These are phyloP conservation scores for Oceanites oceanicus DNA, from an alignment of 2,113 vertebrate species.

Conservation along the genomic window DNA sequence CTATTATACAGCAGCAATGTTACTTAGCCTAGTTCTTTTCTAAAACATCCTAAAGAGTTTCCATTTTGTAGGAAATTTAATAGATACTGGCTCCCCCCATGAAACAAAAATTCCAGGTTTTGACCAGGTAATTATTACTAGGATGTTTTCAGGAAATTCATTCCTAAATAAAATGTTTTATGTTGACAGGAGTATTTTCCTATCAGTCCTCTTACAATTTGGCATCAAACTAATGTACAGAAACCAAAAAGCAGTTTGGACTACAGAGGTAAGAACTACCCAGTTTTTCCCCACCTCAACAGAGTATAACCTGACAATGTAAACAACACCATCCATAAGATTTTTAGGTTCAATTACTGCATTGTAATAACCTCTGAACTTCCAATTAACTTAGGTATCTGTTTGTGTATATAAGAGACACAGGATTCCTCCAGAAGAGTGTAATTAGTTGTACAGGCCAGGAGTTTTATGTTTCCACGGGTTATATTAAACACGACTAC, in stretches of 20 bases:
- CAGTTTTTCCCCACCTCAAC: not conserved
- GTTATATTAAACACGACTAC: not conserved
- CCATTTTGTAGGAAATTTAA: not conserved
- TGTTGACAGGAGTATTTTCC: not conserved
- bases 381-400: not conserved
- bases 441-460: not conserved
- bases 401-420: not conserved
- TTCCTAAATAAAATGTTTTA: not conserved
- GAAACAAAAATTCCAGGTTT: not conserved
- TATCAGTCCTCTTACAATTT: not conserved
- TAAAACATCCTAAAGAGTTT: not conserved
- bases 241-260: not conserved
- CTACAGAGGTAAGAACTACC: not conserved
- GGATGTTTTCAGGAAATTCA: not conserved
- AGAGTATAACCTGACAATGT: not conserved
- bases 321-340: not conserved
- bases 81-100: not conserved
- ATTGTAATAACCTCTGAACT: not conserved
- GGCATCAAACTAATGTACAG: not conserved
- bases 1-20: not conserved
- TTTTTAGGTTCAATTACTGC: not conserved
- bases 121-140: not conserved
- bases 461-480: not conserved
- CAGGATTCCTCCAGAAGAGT: not conserved
- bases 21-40: not conserved